Conservation (phyloP, 2,888 invertebrate genomes). For the Ischnura elegans region DNA sequence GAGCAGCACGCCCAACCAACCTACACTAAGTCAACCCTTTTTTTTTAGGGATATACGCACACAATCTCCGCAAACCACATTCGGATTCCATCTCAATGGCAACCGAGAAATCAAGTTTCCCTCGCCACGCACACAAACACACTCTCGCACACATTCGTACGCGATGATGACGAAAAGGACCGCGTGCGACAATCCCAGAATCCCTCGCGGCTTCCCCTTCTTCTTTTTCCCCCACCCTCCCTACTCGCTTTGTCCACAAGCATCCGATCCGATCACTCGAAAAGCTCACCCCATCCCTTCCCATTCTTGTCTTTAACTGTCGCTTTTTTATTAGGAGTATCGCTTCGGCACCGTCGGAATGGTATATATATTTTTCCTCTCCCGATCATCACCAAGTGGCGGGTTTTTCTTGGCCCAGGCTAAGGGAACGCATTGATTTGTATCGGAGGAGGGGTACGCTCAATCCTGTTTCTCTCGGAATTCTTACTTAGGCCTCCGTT, state of each 20-base stretch:
- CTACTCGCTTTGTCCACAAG: neutral
- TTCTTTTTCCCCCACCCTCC: neutral
- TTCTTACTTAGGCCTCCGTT: neutral
- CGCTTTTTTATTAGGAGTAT: conserved; percentile 20
- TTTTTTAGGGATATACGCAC: neutral
- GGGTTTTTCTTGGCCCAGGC: neutral
- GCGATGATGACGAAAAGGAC: neutral
- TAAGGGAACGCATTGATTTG: neutral
- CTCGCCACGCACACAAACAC: neutral
- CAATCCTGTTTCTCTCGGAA: neutral
- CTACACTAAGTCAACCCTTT: neutral
- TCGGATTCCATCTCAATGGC: conserved; percentile 39
- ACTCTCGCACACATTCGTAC: neutral
- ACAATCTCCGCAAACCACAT: neutral
- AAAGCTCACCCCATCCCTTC: neutral
- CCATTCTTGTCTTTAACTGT: neutral
- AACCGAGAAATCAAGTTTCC: conserved; percentile 34
- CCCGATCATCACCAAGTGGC: neutral
- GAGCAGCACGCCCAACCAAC: neutral
- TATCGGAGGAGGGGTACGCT: neutral
- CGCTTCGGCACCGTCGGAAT: neutral
- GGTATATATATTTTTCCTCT: neutral
- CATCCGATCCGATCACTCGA: conserved; percentile 4
- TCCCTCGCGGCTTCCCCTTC: neutral
- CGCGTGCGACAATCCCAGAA: conserved; percentile 31